A percentile compares a stretch with the other conserved stretches of the same genome.
These are phyloP conservation scores for Leptinotarsa lineolata DNA, from an alignment of 1,140 invertebrate species.

Conservation along the genomic window DNA sequence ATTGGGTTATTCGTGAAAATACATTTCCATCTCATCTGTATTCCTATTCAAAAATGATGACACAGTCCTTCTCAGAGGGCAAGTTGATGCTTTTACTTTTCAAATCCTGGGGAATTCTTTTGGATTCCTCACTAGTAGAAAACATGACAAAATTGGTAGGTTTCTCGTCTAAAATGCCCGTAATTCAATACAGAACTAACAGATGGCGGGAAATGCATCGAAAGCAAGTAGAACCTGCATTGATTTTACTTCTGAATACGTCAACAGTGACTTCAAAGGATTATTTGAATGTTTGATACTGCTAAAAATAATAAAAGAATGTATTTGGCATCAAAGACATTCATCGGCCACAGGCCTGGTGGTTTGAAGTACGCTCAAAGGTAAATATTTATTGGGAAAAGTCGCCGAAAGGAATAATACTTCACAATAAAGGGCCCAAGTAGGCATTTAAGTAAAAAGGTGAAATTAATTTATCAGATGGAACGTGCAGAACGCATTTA, in stretches of 20 bases:
- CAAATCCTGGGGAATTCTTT: background rate
- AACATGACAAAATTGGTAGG: background rate
- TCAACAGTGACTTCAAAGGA: background rate
- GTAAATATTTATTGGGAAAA: background rate
- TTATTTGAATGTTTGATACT: background rate
- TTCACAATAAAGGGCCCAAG: background rate
- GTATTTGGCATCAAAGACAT: too few relatives aligned
- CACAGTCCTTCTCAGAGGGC: background rate
- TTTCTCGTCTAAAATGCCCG: background rate
- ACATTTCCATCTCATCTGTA: background rate
- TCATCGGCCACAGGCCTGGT: too few relatives aligned
- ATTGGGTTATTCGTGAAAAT: background rate
- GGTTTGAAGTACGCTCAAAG: background rate
- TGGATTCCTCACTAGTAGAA: background rate
- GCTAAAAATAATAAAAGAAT: background rate
- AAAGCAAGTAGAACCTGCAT: background rate
- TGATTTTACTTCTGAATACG: background rate
- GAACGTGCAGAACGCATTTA: background rate
- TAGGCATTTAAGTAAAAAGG: background rate
- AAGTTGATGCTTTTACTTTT: background rate
- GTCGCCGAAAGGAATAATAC: background rate
- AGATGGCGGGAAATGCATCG: background rate
- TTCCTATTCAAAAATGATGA: background rate
- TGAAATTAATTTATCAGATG: slow-evolving; percentile 6
- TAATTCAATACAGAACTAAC: background rate